phyloP scores from a whole-genome alignment of 2,113 vertebrate genomes.

The Nibea albiflora region DNA sequence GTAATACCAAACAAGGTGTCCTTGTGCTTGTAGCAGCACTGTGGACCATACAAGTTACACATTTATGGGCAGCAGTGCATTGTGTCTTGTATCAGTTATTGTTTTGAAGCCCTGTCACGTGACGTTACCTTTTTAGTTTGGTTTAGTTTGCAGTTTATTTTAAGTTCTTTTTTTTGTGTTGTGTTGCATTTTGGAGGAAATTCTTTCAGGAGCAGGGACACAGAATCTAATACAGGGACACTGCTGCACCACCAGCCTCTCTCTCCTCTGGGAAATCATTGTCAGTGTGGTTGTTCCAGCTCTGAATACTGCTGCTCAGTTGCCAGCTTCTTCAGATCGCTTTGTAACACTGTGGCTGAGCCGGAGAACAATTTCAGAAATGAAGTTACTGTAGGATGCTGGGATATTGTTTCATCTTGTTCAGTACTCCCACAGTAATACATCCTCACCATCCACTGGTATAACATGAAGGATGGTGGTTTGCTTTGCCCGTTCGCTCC shows the following conservation, averaged over 20 bases:
- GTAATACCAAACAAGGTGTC: slow-evolving; percentile 50
- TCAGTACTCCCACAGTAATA: slow-evolving; percentile 23
- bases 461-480: slow-evolving; percentile 14
- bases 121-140: neutral
- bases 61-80: slow-evolving; percentile 12
- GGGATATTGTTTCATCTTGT: slow-evolving; percentile 55
- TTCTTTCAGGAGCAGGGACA: slow-evolving; percentile 20
- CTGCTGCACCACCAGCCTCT: slow-evolving; percentile 24
- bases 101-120: slow-evolving; percentile 1
- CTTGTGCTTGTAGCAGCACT: slow-evolving; percentile 16
- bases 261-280: slow-evolving; percentile 63
- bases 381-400: slow-evolving; percentile 34
- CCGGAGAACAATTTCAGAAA: slow-evolving; percentile 35
- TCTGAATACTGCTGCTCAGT: slow-evolving; percentile 42
- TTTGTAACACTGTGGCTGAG: slow-evolving; percentile 14
- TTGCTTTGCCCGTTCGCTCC: slow-evolving; percentile 12
- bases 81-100: neutral
- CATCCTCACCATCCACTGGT: slow-evolving; percentile 11
- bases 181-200: slow-evolving; percentile 19
- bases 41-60: neutral
- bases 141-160: slow-evolving; percentile 3
- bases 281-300: slow-evolving; percentile 41
- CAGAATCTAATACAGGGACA: slow-evolving; percentile 23
- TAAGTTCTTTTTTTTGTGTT: slow-evolving; percentile 4
- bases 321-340: slow-evolving; percentile 25